Percentiles rank a stretch among this genome's conserved stretches.
These are phyloP conservation scores for Xestia xanthographa DNA, from an alignment of 2,888 invertebrate species.

Conservation along the genomic window DNA sequence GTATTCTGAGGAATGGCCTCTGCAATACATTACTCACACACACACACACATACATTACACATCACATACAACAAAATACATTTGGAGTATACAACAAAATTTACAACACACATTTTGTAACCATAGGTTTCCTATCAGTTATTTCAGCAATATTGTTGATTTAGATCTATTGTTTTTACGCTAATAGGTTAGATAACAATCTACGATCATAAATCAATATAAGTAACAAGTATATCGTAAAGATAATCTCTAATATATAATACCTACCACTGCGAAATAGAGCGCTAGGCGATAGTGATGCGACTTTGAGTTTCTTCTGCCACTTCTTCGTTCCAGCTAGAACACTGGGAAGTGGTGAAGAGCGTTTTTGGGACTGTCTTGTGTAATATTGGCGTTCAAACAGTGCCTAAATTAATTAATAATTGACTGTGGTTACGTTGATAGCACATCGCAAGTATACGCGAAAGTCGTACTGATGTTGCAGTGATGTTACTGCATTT, in stretches of 20 bases:
- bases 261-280: neutral
- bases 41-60: too few relatives aligned
- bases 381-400: neutral
- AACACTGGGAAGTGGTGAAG: neutral
- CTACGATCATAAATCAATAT: conserved; percentile 40
- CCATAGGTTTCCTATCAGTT: conserved; percentile 8
- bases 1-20: neutral
- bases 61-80: too few relatives aligned
- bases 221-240: conserved; percentile 8
- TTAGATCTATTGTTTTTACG: conserved; percentile 16
- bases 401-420: neutral
- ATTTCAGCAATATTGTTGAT: conserved; percentile 18
- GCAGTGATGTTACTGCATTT: neutral
- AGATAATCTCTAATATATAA: neutral
- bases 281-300: neutral
- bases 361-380: neutral
- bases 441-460: neutral
- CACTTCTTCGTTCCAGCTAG: neutral
- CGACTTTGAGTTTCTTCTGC: neutral
- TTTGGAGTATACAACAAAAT: neutral
- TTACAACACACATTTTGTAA: neutral
- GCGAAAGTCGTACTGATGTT: neutral
- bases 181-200: conserved; percentile 29
- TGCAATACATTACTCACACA: too few relatives aligned
- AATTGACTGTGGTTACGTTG: neutral